Evolutionary conservation across 2,113 vertebrate genomes (phyloP), one percentile per base, ranked within the genome.

Genomic region (Numenius arquata): DNA sequence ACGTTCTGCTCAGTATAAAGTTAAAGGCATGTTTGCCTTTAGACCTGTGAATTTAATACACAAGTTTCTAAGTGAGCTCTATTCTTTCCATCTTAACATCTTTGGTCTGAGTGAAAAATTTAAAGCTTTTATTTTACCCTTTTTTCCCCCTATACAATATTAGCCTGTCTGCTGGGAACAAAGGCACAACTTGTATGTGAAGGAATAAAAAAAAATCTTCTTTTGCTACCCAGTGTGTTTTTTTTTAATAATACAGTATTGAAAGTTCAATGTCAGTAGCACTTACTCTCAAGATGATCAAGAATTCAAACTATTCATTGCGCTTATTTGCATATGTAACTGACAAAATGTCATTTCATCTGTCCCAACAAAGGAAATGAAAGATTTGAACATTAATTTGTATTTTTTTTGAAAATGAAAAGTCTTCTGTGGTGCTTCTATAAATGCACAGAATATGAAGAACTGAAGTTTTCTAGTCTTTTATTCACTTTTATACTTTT

Each of bases 1-100:
- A 78, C 20, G 15, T 93, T 90, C 73, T 74, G 58, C 79, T 93
- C 63, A 67, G 52, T 88, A 65, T 81, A 62, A 89, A 96, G 78
- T 83, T 93, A 91, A 96, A 94, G 81, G 47, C 18, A 8, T 85
- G 30, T 93, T 95, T 96, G 66, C 95, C 89, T 96, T 95, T 81
- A 79, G 40, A 93, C 65, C 20, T 65, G 53, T 30, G 86, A 90
- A 89, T 96, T 88, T 85, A 85, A 96, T 82, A 81, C 5, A 88
- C 43, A 84, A 47, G 18, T 95, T 96, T 93, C 76, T 70, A 71
- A 91, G 70, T 48, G 34, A 90, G 47, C 32, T 11, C 11, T 68
- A 0, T 53, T 88, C 62, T 92, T 94, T 88, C 74, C 89, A 61
- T 77, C 59, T 95, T 74, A 79, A 38, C 15, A 38, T 55, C n/a